Evolutionary conservation across 2,113 vertebrate genomes (phyloP).

Genomic region (Nettapus auritus): DNA sequence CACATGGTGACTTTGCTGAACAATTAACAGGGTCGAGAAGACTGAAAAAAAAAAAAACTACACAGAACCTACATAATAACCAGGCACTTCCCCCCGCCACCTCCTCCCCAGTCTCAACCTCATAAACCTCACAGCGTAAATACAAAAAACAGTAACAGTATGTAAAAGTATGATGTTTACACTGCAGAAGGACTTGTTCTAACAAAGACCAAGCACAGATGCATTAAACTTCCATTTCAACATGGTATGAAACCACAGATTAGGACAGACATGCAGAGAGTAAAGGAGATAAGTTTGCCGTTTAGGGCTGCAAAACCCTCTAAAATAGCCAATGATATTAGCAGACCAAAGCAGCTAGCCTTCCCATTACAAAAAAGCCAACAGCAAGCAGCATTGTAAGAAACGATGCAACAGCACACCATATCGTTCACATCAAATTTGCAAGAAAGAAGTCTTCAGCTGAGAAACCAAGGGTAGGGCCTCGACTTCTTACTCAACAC

Average conservation of each 20-base stretch:
- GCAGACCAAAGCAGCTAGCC: not conserved
- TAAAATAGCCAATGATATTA: rapidly evolving
- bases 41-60: not conserved
- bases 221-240: not conserved
- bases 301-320: not conserved
- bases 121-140: not conserved
- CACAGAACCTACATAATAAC: not conserved
- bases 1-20: not conserved
- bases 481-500: not conserved
- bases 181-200: not conserved
- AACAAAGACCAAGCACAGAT: not conserved
- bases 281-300: not conserved
- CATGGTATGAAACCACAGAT: not conserved
- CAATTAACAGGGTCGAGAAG: not conserved
- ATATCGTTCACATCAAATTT: rapidly evolving
- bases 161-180: not conserved
- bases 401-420: not conserved
- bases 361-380: not conserved
- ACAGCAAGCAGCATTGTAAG: not conserved
- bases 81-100: not conserved
- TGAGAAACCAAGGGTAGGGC: not conserved
- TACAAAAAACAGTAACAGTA: not conserved
- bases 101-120: not conserved
- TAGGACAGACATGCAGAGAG: not conserved
- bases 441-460: not conserved